Evolutionary conservation across 2,113 vertebrate genomes (phyloP).

Genomic region (Pycnonotus jocosus): DNA sequence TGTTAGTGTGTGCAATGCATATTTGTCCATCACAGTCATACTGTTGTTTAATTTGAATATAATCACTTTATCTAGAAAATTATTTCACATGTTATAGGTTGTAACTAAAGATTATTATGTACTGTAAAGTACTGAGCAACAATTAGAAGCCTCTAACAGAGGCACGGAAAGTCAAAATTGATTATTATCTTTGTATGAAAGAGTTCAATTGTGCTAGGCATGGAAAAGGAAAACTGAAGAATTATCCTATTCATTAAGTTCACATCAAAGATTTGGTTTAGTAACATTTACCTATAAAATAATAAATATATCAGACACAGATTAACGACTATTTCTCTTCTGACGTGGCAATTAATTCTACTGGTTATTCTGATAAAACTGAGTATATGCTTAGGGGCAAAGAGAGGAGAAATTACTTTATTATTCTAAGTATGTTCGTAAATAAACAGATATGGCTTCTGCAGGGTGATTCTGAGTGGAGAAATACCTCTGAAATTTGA

Average conservation of each 20-base stretch:
- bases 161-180: background rate
- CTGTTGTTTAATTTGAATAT: background rate
- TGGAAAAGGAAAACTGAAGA: background rate
- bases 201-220: background rate
- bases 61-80: background rate
- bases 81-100: background rate
- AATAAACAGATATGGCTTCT: background rate
- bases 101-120: background rate
- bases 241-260: background rate
- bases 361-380: background rate
- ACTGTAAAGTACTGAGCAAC: background rate
- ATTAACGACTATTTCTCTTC: background rate
- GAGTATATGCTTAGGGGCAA: background rate
- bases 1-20: background rate
- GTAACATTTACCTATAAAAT: background rate
- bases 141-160: background rate
- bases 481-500: background rate
- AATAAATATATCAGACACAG: background rate
- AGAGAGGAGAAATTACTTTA: background rate
- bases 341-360: background rate
- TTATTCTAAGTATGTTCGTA: background rate
- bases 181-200: background rate
- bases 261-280: background rate
- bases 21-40: background rate
- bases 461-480: background rate